phyloP scores from a whole-genome alignment of 2,797 vertebrate species.

The Oryzias sinensis region DNA sequence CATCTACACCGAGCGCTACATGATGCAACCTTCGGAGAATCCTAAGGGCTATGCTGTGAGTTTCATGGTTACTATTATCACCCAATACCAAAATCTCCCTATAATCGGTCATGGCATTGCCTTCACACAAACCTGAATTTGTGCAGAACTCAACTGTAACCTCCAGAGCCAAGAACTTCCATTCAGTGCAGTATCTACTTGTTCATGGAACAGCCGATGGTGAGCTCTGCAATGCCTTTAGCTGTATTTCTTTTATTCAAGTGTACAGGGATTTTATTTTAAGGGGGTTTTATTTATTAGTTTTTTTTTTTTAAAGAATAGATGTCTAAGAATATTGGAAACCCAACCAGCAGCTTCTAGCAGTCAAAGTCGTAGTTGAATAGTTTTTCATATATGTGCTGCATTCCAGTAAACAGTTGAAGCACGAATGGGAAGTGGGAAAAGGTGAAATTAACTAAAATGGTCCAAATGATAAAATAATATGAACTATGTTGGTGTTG shows the following conservation, averaged over 20 bases:
- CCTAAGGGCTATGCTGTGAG: slow-evolving; percentile 81
- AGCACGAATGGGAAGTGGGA: too few species aligned
- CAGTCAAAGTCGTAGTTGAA: too few species aligned
- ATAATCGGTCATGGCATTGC: neutral
- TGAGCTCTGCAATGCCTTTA: slow-evolving; percentile 63
- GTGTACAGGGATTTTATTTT: neutral
- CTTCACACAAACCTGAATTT: slow-evolving; percentile 11
- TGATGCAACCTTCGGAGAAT: slow-evolving; percentile 85
- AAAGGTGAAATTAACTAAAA: too few species aligned
- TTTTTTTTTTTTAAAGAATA: too few species aligned
- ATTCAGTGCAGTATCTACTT: slow-evolving; percentile 90
- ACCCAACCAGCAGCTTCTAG: too few species aligned
- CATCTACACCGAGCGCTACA: slow-evolving; percentile 97
- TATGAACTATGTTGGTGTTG: too few species aligned
- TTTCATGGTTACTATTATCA: neutral
- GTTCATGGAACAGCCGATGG: slow-evolving; percentile 98
- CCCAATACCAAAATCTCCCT: neutral
- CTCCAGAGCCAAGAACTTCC: slow-evolving; percentile 90
- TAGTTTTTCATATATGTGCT: too few species aligned
- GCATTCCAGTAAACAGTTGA: too few species aligned
- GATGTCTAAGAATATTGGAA: too few species aligned
- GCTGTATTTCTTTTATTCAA: too few species aligned
- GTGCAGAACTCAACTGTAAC: slow-evolving; percentile 92
- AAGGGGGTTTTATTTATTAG: too few species aligned
- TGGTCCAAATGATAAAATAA: too few species aligned